Evolutionary conservation across 2,797 vertebrate genomes (phyloP), one percentile per base, ranked within the genome.

Genomic region (Enteromius anoplus): DNA sequence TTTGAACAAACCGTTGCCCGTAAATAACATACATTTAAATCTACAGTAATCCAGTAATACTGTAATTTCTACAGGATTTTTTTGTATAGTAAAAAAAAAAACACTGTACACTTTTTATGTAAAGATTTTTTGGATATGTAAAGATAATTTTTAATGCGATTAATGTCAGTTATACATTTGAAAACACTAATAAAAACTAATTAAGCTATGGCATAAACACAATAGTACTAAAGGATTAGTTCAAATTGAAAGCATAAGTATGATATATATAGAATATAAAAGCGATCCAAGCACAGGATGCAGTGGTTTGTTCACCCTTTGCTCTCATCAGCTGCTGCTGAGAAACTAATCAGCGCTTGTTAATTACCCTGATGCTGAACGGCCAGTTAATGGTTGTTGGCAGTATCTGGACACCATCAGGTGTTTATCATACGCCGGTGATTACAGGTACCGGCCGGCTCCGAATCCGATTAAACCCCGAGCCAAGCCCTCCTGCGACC

Each of bases 361-460:
- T 83, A 83, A 83, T 83, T 69, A 83, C 37, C 49, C 72, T 77
- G 65, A 76, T 83, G 51, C 64, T 29, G 49, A 23, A 58, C 49
- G 45, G 58, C 23, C 53, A 73, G 76, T 49, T 45, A 72, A 76
- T 83, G 34, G 47, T 64, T 68, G 26, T 64, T 83, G 62, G 81
- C 81, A 45, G 72, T 58, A 34, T 68, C 47, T 51, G 10, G 47
- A 84, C 17, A 11, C 49, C 69, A 58, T 85, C 83, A 85, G 83
- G 83, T 85, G 83, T 76, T 81, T 85, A 49, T 85, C 53, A 66
- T 68, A 29, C 23, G 42, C 49, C 51, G 78, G 78, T 76, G 64
- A 85, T 85, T 81, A 76, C 72, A 85, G 71, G 78, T 64, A 75
- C 69, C 53, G 17, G 45, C 55, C 12, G 19, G 45, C 51, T 17